Percentiles rank a stretch among this genome's conserved stretches.
Conservation (phyloP, 2,113 vertebrate genomes). For the Vulpes vulpes region DNA sequence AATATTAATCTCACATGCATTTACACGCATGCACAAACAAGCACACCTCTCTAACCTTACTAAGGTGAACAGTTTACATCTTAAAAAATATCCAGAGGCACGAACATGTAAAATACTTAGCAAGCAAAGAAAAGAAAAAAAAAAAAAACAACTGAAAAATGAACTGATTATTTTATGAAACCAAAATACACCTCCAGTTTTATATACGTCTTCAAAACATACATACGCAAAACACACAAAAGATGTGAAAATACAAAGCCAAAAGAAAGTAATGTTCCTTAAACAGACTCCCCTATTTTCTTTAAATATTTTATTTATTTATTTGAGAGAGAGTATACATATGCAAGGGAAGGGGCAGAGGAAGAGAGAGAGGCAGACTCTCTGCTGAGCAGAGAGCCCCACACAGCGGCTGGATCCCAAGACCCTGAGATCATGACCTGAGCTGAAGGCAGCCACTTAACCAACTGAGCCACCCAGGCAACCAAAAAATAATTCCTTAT, state of each 20-base stretch:
- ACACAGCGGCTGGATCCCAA: not conserved
- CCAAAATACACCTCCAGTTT: not conserved
- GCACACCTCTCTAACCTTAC: not conserved
- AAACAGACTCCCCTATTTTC: not conserved
- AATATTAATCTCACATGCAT: not conserved
- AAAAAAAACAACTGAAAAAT: not conserved
- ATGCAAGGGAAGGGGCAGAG: no score
- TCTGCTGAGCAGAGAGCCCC: no score
- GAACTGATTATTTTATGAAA: not conserved
- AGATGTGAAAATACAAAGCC: not conserved
- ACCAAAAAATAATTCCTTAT: not conserved
- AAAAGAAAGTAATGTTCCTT: not conserved
- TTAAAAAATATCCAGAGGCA: not conserved
- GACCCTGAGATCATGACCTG: not conserved
- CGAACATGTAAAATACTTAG: not conserved
- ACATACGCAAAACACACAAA: not conserved
- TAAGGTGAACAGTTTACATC: not conserved
- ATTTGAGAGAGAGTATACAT: no score
- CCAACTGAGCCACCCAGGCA: not conserved
- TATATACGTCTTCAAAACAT: not conserved
- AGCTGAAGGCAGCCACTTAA: not conserved
- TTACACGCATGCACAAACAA: not conserved
- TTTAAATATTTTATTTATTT: no score
- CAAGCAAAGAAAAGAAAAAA: not conserved
- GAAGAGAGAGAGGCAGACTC: no score